A percentile compares a stretch with the other conserved stretches of the same genome.
Evolutionary conservation across 2,797 vertebrate genomes (phyloP).

Genomic region (Glossophaga mutica): DNA sequence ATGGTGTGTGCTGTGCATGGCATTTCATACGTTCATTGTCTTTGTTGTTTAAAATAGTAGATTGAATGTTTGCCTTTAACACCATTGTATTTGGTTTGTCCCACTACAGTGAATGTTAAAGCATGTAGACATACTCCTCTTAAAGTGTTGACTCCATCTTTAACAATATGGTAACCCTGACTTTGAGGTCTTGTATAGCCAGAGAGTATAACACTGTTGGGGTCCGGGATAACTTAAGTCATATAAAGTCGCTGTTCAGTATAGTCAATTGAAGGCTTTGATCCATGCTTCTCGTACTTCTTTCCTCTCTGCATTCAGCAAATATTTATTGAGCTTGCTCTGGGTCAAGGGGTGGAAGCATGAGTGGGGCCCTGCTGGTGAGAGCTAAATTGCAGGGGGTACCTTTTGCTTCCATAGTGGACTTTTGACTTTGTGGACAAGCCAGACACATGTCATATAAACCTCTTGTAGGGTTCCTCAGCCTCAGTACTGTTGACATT

Average conservation of each 20-base stretch:
- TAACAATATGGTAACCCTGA: neutral
- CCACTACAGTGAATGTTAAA: neutral
- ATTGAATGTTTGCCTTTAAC: constrained; percentile 35
- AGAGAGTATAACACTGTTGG: neutral
- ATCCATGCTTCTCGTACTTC: neutral
- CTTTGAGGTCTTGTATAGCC: neutral
- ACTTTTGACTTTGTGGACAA: neutral
- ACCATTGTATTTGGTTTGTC: neutral
- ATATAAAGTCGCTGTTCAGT: neutral
- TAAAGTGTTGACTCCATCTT: neutral
- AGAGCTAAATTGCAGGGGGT: neutral
- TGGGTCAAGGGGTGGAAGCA: neutral
- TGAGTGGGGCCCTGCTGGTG: neutral
- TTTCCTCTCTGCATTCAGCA: neutral
- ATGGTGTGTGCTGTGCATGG: constrained; percentile 70
- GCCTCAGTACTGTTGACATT: neutral
- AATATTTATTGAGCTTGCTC: neutral
- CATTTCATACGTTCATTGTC: constrained; percentile 44
- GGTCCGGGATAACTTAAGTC: neutral
- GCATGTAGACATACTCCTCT: neutral
- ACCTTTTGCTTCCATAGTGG: neutral
- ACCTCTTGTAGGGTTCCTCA: neutral
- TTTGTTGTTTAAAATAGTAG: constrained; percentile 54
- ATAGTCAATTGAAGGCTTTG: neutral
- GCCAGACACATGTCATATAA: neutral